Evolutionary conservation across 2,113 vertebrate species (phyloP), one percentile per base, ranked within the genome.

Genomic region (Aleadryas rufinucha): DNA sequence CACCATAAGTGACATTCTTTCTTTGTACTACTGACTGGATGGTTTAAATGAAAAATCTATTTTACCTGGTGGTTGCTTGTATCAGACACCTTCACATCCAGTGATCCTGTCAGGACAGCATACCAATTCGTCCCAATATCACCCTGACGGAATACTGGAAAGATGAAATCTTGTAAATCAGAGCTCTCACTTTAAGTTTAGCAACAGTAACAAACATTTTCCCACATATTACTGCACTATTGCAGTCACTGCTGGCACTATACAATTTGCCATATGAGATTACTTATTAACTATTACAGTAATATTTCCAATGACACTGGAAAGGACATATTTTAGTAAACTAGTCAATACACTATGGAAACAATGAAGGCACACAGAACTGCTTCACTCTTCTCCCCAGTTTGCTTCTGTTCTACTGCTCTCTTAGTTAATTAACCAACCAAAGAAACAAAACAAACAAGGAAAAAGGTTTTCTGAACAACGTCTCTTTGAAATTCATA

Each of bases 111-210:
- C 63, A 99, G 97, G 68, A 99, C 99, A 37, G 99, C 98, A 83
- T 99, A 99, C 99, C 99, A 99, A 87, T 98, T 99, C 35, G 99
- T 99, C 85, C 99, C 99, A 84, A 99, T 99, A 93, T 99, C 99
- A 93, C 99, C 99, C 96, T 99, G 99, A 35, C 99, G 99, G 97
- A 99, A 99, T 61, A 99, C 99, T 99, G 97, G 23, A 97, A 97
- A 96, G 71, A 90, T 44, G 44, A 41, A 87, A 77, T 91, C 27
- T 88, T 61, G 65, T 94, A 65, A 96, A 23, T 84, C 84, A 94
- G 57, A 84, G n/a, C 11, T 75, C 31, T 47, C 31, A 66, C 68
- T 69, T 61, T 19, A 71, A 78, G 28, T 56, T 78, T 42, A 94
- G 53, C 45, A 95, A 89, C 64, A 86, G 76, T 37, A 81, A 71